phyloP scores from a whole-genome alignment of 1,140 invertebrate species.

The Apis florea region DNA sequence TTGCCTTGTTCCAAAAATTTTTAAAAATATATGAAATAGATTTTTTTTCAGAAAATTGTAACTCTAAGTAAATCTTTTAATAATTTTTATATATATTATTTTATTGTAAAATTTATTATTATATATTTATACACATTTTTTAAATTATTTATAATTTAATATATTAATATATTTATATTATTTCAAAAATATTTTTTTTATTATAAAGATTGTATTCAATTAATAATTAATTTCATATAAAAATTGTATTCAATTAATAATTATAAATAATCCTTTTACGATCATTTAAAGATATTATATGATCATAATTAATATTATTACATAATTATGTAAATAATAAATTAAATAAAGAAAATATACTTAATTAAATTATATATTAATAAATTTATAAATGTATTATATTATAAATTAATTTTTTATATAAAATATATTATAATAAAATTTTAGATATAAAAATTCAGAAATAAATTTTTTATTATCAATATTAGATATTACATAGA shows the following conservation, averaged over 20 bases:
- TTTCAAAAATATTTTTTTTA: neutral
- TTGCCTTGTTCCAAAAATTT: conserved; percentile 12
- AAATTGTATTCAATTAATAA: neutral
- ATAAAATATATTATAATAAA: neutral
- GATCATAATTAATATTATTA: too few relatives aligned
- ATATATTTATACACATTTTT: neutral
- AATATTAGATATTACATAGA: neutral
- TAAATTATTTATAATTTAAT: neutral
- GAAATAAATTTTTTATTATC: neutral
- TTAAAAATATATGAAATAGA: neutral
- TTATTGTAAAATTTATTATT: neutral
- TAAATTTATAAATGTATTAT: neutral
- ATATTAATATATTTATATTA: neutral
- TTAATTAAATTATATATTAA: neutral
- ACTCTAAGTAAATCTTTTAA: neutral
- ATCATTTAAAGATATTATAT: neutral
- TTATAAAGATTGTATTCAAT: neutral
- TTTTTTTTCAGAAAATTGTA: neutral
- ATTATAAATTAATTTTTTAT: neutral
- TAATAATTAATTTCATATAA: neutral
- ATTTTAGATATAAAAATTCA: neutral
- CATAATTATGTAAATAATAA: too few relatives aligned
- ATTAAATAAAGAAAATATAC: too few relatives aligned
- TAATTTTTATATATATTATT: neutral
- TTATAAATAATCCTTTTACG: neutral